These are phyloP conservation scores for Volucella zonaria DNA, from an alignment of 2,888 invertebrate genomes.

Conservation along the genomic window DNA sequence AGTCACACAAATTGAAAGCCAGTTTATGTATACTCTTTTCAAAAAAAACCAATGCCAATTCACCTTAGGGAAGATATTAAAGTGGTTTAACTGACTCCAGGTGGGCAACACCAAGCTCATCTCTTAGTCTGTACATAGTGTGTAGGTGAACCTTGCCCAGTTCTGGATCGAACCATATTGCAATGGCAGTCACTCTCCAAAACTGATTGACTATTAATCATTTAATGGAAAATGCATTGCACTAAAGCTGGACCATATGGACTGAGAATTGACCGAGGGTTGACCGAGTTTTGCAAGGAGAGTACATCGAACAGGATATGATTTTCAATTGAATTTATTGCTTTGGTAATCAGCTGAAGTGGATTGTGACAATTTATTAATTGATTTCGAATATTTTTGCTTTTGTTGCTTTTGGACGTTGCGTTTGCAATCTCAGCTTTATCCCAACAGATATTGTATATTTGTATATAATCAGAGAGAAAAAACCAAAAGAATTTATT, in stretches of 20 bases:
- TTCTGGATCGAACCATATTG: constrained; percentile 7
- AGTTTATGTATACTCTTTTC: constrained; percentile 25
- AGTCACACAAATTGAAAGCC: constrained; percentile 57
- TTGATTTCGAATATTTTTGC: constrained; percentile 44
- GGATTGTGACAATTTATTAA: constrained; percentile 71
- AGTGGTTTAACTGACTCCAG: constrained; percentile 65
- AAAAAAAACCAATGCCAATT: constrained; percentile 22
- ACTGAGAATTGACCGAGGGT: not conserved
- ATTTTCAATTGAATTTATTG: constrained; percentile 69
- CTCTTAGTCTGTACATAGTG: not conserved
- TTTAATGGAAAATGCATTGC: constrained; percentile 68
- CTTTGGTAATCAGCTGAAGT: constrained; percentile 70
- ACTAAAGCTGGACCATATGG: not conserved
- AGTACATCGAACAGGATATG: constrained; percentile 44
- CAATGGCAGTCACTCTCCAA: not conserved
- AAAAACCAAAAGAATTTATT: not conserved
- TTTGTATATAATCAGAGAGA: constrained; percentile 18
- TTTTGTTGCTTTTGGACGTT: not conserved
- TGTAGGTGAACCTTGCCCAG: not conserved
- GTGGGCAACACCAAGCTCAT: constrained; percentile 31
- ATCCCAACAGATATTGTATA: not conserved
- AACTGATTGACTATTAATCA: constrained; percentile 69
- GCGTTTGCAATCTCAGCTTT: constrained; percentile 9
- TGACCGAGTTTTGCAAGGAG: constrained; percentile 7
- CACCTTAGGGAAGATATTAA: constrained; percentile 61